A percentile compares a stretch with the other conserved stretches of the same genome.
These are phyloP conservation scores for Campylorhamphus procurvoides DNA, from an alignment of 2,113 vertebrate genomes.

Conservation along the genomic window DNA sequence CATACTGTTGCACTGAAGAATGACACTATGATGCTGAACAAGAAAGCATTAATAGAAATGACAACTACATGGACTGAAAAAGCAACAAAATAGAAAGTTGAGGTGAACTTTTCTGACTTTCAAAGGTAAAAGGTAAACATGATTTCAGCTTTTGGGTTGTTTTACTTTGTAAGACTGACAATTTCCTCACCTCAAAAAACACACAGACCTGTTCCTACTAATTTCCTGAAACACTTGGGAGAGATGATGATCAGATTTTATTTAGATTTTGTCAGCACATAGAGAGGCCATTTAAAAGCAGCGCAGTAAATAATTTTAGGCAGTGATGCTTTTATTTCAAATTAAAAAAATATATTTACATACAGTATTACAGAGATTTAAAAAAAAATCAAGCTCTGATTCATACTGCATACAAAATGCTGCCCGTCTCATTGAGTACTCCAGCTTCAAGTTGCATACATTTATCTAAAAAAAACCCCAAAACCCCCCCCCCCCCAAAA, in stretches of 20 bases:
- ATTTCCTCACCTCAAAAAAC: background rate
- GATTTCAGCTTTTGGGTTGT: background rate
- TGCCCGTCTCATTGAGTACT: background rate
- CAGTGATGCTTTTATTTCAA: background rate
- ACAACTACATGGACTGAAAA: background rate
- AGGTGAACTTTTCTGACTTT: background rate
- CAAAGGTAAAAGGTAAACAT: background rate
- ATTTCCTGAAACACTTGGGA: background rate
- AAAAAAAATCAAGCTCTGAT: background rate
- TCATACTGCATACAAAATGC: background rate
- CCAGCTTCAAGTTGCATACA: background rate
- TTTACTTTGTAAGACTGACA: background rate
- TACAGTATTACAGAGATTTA: background rate
- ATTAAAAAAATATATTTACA: background rate
- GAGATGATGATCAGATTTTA: background rate
- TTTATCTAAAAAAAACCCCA: background rate
- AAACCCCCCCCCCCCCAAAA: background rate
- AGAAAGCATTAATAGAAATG: background rate
- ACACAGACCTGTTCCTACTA: background rate
- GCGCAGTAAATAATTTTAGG: background rate
- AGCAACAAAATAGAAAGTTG: background rate
- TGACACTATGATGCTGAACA: background rate
- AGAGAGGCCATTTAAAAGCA: background rate
- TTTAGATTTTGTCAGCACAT: background rate
- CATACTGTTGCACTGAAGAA: background rate